These are phyloP conservation scores for Bettongia penicillata DNA, from an alignment of 2,113 vertebrate species.

Conservation along the genomic window DNA sequence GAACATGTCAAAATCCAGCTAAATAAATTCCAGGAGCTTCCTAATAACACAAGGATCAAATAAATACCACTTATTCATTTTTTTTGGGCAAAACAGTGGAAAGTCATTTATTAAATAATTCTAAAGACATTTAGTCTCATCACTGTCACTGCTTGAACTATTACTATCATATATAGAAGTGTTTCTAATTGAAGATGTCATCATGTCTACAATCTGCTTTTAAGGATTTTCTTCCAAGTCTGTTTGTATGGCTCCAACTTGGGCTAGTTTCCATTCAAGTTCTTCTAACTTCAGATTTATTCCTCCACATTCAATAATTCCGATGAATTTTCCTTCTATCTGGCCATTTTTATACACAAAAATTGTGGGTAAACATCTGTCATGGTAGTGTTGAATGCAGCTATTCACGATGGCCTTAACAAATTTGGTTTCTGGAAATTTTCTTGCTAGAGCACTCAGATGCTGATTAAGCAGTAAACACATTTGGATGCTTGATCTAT, in stretches of 20 bases:
- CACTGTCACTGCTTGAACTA: conserved; percentile 52
- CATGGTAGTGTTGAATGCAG: conserved; percentile 82
- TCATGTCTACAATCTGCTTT: conserved; percentile 73
- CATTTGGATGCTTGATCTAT: conserved; percentile 78
- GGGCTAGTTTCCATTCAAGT: conserved; percentile 82
- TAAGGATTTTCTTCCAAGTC: conserved; percentile 81
- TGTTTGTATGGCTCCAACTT: conserved; percentile 79
- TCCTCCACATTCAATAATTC: conserved; percentile 76
- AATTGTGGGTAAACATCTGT: conserved; percentile 81
- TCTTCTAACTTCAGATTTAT: conserved; percentile 81
- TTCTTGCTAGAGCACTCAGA: conserved; percentile 78
- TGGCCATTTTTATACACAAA: conserved; percentile 78
- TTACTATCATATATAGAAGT: conserved; percentile 62
- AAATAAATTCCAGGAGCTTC: too few relatives aligned
- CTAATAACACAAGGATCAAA: too few relatives aligned
- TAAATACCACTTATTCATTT: too few relatives aligned
- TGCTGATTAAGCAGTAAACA: conserved; percentile 82
- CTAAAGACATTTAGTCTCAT: conserved; percentile 62
- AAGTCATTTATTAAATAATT: conserved; percentile 52
- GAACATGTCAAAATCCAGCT: too few relatives aligned
- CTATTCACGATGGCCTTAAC: conserved; percentile 82
- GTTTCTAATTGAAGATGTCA: conserved; percentile 72
- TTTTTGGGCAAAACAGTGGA: conserved; percentile 43
- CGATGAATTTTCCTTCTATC: conserved; percentile 81
- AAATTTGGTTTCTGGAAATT: conserved; percentile 85